Evolutionary conservation across 2,113 vertebrate species (phyloP), one percentile per base, ranked within the genome.

Genomic region (Oncorhynchus mykiss): DNA sequence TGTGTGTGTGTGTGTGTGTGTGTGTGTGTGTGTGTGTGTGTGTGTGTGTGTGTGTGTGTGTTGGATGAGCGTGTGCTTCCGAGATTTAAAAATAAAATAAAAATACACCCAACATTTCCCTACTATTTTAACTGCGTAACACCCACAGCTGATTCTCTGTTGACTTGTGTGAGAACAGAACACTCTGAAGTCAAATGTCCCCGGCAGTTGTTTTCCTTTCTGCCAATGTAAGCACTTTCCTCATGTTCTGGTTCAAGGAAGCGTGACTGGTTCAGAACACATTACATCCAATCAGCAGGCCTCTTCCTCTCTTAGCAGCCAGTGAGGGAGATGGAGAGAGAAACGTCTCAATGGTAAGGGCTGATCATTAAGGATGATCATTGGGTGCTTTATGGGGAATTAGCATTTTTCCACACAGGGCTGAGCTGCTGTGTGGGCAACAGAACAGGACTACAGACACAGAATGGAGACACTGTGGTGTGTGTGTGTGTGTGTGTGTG

Each of bases 351-450:
- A 85, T 90, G 77, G 79, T 92, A 90, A 90, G 88, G 80, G 77
- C 39, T 74, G 77, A 72, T 89, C 87, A 85, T 93, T 91, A 90
- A 86, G 82, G 70, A 80, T 89, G 86, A 91, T 93, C 88, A 91
- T 92, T 90, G 89, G 88, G 85, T 85, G 88, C 85, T 84, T 91
- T 86, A 89, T 86, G 85, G 83, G 69, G 86, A 88, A 88, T 89
- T 87, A 82, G 72, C 68, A 69, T 12, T 80, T 88, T 86, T 86
- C 74, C 16, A 62, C 70, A 72, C 74, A 74, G 68, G 83, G 71
- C 84, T 86, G 73, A 12, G 24, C 39, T 70, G 34, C 31, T 62
- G 71, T 5, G 65, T 80, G 74, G 13, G 74, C 3, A 34, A 60
- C 16, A 29, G 31, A 39, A 34, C 29, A n/a, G 14, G 29, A 29